phyloP scores from a whole-genome alignment of 2,113 vertebrate genomes.

The Fukomys damarensis region DNA sequence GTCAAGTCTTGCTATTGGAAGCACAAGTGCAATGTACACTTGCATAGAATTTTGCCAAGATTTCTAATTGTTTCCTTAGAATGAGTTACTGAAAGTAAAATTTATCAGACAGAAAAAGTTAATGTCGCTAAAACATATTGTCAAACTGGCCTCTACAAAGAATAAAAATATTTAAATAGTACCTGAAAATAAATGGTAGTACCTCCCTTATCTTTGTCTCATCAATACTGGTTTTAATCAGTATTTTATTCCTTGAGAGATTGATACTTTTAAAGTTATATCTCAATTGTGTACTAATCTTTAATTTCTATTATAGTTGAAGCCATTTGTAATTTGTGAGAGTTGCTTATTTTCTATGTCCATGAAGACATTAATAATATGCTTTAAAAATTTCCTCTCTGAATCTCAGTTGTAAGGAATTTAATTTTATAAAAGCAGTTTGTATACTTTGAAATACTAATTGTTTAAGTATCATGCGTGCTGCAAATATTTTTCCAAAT shows the following conservation, averaged over 20 bases:
- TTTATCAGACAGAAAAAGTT: not conserved
- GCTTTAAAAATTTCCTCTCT: slow-evolving; percentile 44
- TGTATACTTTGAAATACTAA: slow-evolving; percentile 28
- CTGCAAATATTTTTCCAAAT: not conserved
- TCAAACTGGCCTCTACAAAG: not conserved
- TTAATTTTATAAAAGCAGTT: slow-evolving; percentile 39
- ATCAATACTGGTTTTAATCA: not conserved
- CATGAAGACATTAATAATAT: not conserved
- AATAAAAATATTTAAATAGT: not conserved
- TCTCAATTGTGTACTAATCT: not conserved
- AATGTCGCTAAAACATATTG: not conserved
- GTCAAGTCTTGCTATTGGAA: not conserved
- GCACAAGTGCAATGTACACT: not conserved
- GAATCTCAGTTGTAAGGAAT: not conserved
- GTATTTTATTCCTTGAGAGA: not conserved
- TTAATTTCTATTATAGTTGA: not conserved
- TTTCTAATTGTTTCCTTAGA: slow-evolving; percentile 26
- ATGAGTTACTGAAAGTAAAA: not conserved
- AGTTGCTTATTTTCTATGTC: not conserved
- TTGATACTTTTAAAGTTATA: not conserved
- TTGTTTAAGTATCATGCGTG: not conserved
- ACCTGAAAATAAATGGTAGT: not conserved
- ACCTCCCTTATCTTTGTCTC: not conserved
- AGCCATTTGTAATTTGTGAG: not conserved
- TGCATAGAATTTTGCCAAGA: not conserved